These are phyloP conservation scores for Hippocampus guttulatus DNA, from an alignment of 2,113 vertebrate species.

Conservation along the genomic window DNA sequence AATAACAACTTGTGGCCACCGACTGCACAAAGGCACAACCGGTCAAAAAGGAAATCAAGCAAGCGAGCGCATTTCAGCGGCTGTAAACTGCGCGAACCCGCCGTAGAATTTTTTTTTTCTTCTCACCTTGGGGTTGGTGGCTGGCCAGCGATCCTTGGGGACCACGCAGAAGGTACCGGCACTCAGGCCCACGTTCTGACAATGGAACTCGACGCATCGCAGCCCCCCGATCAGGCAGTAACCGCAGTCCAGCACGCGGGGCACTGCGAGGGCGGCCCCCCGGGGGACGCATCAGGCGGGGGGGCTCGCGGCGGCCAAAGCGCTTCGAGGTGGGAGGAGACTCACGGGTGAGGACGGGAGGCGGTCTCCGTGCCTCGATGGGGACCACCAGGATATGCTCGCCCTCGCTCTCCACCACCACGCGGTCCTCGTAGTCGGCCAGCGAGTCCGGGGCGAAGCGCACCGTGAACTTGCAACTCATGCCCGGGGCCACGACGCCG, in stretches of 20 bases:
- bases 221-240: constrained; percentile 83
- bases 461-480: constrained; percentile 84
- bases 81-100: no score
- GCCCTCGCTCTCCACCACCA: constrained; percentile 81
- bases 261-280: constrained; percentile 68
- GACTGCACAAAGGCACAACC: constrained; percentile 60
- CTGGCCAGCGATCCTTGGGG: constrained; percentile 77
- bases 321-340: constrained; percentile 7
- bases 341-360: constrained; percentile 86
- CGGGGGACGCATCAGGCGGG: no score
- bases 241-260: constrained; percentile 80
- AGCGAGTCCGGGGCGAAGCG: constrained; percentile 85
- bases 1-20: constrained; percentile 63
- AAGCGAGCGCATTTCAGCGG: background rate
- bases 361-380: constrained; percentile 76
- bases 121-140: constrained; percentile 76
- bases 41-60: no score
- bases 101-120: no score
- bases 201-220: constrained; percentile 73
- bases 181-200: constrained; percentile 81
- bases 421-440: constrained; percentile 80
- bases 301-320: background rate
- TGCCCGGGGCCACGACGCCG: constrained; percentile 86
- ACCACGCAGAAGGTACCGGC: constrained; percentile 82
- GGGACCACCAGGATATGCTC: constrained; percentile 78